Conservation (phyloP, 2,888 invertebrate species). For the Spodoptera picta region DNA sequence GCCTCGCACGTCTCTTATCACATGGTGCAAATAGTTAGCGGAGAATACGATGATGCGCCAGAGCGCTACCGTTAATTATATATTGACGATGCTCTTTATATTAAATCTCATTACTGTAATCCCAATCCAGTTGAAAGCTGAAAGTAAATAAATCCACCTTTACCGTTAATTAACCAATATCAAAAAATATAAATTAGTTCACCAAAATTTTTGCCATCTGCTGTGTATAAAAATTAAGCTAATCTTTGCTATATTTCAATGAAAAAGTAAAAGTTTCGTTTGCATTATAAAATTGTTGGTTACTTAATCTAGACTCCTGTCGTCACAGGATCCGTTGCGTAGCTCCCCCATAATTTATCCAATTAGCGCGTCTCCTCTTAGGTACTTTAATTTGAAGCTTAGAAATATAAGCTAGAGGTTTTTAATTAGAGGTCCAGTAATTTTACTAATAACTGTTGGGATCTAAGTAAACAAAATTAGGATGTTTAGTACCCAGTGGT, state of each 20-base stretch:
- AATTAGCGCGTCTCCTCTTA: constrained; percentile 4
- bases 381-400: constrained; percentile 1
- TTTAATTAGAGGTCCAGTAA: neutral
- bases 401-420: constrained; percentile 9
- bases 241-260: neutral
- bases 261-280: constrained; percentile 7
- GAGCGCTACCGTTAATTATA: constrained; percentile 10
- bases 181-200: neutral
- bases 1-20: constrained; percentile 12
- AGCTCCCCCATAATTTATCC: constrained; percentile 2
- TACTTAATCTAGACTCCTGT: constrained; percentile 3
- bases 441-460: too few species aligned
- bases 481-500: too few species aligned
- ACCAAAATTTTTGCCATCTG: too few species aligned
- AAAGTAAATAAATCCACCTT: too few species aligned
- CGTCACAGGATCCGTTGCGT: neutral
- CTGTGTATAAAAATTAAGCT: too few species aligned
- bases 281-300: neutral
- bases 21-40: constrained; percentile 13
- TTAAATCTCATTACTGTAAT: too few species aligned
- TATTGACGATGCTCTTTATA: constrained; percentile 9
- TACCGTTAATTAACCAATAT: too few species aligned
- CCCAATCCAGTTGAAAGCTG: too few species aligned
- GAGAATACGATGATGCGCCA: constrained; percentile 1
- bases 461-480: too few species aligned